phyloP scores from a whole-genome alignment of 2,888 invertebrate genomes.

The Drosophila kambysellisi region DNA sequence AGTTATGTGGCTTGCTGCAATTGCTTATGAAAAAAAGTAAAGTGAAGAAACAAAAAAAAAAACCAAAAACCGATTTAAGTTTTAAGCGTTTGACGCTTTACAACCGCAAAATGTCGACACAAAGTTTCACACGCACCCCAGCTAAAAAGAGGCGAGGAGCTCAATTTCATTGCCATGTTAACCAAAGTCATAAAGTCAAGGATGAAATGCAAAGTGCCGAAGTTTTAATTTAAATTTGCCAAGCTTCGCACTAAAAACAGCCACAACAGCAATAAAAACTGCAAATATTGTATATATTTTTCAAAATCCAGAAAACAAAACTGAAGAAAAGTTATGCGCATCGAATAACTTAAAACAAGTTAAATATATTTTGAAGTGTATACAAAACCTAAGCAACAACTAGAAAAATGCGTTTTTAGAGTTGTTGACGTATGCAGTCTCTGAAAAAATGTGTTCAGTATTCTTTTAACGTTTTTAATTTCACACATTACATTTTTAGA shows the following conservation, averaged over 20 bases:
- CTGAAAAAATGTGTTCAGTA: neutral
- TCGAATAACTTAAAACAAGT: neutral
- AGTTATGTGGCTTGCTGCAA: conserved; percentile 28
- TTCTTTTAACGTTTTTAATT: neutral
- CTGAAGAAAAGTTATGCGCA: conserved; percentile 21
- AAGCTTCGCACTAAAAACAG: conserved; percentile 39
- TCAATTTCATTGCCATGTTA: conserved; percentile 69
- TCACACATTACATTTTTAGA: neutral
- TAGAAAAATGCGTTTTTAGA: neutral
- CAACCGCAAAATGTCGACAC: conserved; percentile 76
- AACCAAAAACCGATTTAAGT: conserved; percentile 68
- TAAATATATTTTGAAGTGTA: neutral
- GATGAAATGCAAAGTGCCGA: conserved; percentile 75
- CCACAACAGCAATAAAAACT: conserved; percentile 9
- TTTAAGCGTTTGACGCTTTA: conserved; percentile 78
- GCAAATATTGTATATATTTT: conserved; percentile 1
- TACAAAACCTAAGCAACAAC: neutral
- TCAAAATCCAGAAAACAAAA: conserved; percentile 21
- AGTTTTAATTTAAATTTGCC: conserved; percentile 78
- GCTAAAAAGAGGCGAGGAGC: conserved; percentile 24
- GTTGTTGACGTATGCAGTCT: neutral
- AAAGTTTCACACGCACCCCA: conserved; percentile 70
- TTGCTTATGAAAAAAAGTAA: conserved; percentile 20
- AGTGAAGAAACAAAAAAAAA: neutral
- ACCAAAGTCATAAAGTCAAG: conserved; percentile 75